phyloP scores from a whole-genome alignment of 2,797 vertebrate genomes.

The Takifugu rubripes region DNA sequence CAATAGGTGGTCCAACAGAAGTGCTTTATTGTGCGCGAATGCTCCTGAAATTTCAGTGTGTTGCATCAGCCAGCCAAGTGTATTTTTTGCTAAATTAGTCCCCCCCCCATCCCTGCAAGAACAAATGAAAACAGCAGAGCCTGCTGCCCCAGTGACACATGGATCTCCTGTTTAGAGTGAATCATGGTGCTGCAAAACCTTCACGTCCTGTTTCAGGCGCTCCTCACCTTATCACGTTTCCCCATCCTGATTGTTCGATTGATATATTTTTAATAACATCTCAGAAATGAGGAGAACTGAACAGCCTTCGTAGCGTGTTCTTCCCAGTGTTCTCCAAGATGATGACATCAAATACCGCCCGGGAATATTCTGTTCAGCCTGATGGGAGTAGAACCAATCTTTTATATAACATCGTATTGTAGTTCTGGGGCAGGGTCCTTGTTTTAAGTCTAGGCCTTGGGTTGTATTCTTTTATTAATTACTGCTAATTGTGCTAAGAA shows the following conservation, averaged over 20 bases:
- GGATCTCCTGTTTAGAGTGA: neutral
- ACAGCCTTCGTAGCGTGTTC: neutral
- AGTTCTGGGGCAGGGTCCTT: too few species aligned
- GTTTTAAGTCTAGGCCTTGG: too few species aligned
- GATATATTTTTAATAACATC: neutral
- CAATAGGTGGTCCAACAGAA: slow-evolving; percentile 69
- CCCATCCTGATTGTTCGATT: neutral
- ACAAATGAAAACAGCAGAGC: slow-evolving; percentile 52
- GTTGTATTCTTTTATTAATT: too few species aligned
- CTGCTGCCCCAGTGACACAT: slow-evolving; percentile 36
- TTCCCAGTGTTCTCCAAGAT: neutral
- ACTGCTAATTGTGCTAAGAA: too few species aligned
- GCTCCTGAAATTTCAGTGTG: slow-evolving; percentile 68
- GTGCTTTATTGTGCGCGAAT: slow-evolving; percentile 72
- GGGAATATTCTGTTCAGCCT: neutral
- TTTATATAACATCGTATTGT: neutral
- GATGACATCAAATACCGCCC: neutral
- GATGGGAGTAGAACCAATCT: neutral
- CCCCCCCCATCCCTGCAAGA: slow-evolving; percentile 59
- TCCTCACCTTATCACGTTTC: neutral
- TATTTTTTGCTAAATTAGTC: slow-evolving; percentile 68
- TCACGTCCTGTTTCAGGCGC: neutral
- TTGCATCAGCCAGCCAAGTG: slow-evolving; percentile 75
- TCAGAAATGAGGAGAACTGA: neutral
- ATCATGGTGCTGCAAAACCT: neutral